Base-by-base conservation (phyloP, 2,888 invertebrate genomes). In the Mythimna ferrago region DNA sequence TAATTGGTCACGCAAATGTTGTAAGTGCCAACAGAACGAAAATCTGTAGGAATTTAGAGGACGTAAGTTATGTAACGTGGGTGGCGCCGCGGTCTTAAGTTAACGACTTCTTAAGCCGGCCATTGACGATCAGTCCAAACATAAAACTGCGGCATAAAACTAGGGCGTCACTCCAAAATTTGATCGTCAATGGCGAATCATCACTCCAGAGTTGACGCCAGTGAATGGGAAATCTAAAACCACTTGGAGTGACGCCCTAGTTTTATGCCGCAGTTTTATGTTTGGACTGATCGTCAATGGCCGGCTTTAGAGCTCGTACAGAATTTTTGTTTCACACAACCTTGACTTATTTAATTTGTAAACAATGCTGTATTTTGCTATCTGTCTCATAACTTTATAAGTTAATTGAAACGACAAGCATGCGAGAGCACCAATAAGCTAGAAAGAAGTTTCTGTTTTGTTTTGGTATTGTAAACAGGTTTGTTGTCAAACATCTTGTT, bases 21-120 rank as follows among this genome's bases (percentile, higher is more conserved):
- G 83, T 82, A 77, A 80, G 89, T 88, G 85, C 77, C 84, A 87
- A 89, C 41, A 35, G 35, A 32, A 57, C 71, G 85, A 85, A 87
- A 80, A 73, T 86, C 82, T 83, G 83, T 79, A 81, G 86, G 83
- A 73, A 83, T 89, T 90, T 88, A 73, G 86, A 91, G 91, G 92
- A 89, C 90, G 76, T 44, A 19, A 57, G 71, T 87, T 86, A 85
- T 84, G 81, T 85, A 87, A 88, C 44, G 76, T 84, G 77, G 86
- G 85, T 82, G 86, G 76, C 83, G 82, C 74, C 38, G 82, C 82
- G 82, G 63, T 79, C 26, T 65, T 71, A 71, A 76, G 26, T 63
- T 69, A 67, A 80, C 72, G 67, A 73, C 64, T 58, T 66, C 44
- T 35, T n/a, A n/a, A n/a, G n/a, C n/a, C n/a, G n/a, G n/a, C n/a